Base-by-base conservation (phyloP, 2,888 invertebrate genomes). In the Tipula lateralis region DNA sequence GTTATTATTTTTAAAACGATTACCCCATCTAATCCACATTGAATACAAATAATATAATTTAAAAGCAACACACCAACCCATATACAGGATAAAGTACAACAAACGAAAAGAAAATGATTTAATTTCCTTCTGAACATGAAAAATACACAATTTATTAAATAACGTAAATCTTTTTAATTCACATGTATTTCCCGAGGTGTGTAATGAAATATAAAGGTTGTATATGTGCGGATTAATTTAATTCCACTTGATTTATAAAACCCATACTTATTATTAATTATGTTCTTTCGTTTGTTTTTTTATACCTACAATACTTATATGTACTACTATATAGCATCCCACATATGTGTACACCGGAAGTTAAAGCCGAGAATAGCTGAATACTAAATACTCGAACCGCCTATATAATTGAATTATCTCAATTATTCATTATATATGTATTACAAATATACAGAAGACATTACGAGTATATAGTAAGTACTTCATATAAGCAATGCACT, bases 131-230 rank as follows among this genome's bases (percentile, higher is more conserved):
- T 24, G 24, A 66, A 7, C 66, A 66, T 66, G 24, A 66, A 66
- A 24, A 6, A 16, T 16, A 50, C 3, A 50, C 3, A 39, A n/a
- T 44, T 66, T 66, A 66, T 66, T 24, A 66, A 66, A 66, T 66
- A 19, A 66, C 66, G 66, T 66, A 66, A 66, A 66, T 66, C 66
- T 66, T 66, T 66, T 66, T 66, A 66, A 66, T 66, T 66, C 66
- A 12, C 66, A 66, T 66, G 1, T 66, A 24, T 66, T 66, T 66
- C 66, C 66, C 66, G 24, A 66, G 19, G 9, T 66, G 66, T 66
- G 66, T 66, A 24, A 66, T 24, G 24, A 66, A 24, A 24, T 66
- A 66, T 66, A 66, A 66, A 66, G 66, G 66, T 66, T 66, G n/a
- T n/a, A 66, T 24, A 4, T 24, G 9, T 66, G 66, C 66, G 66